phyloP scores from a whole-genome alignment of 2,113 vertebrate genomes.

The Cisticola juncidis region DNA sequence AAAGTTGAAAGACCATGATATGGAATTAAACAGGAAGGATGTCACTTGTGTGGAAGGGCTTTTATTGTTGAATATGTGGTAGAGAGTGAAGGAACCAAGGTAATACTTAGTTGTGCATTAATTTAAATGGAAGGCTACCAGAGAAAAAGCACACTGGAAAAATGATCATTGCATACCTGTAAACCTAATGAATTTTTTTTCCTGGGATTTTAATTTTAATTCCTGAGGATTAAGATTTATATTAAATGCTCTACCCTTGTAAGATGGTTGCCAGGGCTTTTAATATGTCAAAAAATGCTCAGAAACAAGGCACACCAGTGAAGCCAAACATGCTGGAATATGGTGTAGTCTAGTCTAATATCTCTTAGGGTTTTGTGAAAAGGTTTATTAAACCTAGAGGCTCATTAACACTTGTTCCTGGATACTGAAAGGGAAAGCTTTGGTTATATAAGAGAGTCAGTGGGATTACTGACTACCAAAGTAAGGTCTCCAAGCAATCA shows the following conservation, averaged over 20 bases:
- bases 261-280: not conserved
- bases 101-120: not conserved
- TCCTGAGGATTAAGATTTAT: not conserved
- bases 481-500: not conserved
- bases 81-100: not conserved
- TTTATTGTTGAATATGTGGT: not conserved
- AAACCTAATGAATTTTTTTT: not conserved
- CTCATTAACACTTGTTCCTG: not conserved
- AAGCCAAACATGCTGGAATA: not conserved
- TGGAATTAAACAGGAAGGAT: not conserved
- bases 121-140: not conserved
- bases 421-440: not conserved
- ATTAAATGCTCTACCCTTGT: not conserved
- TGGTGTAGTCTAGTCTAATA: rapidly evolving
- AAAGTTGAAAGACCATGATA: not conserved
- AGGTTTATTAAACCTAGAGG: not conserved
- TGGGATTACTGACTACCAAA: not conserved
- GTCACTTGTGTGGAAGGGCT: not conserved
- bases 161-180: not conserved
- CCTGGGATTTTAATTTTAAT: not conserved
- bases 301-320: not conserved
- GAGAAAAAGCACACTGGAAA: not conserved
- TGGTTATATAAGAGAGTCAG: not conserved
- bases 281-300: not conserved
- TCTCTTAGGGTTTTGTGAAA: not conserved